Conservation (phyloP, 2,797 vertebrate species). For the Crypturellus tataupa region DNA sequence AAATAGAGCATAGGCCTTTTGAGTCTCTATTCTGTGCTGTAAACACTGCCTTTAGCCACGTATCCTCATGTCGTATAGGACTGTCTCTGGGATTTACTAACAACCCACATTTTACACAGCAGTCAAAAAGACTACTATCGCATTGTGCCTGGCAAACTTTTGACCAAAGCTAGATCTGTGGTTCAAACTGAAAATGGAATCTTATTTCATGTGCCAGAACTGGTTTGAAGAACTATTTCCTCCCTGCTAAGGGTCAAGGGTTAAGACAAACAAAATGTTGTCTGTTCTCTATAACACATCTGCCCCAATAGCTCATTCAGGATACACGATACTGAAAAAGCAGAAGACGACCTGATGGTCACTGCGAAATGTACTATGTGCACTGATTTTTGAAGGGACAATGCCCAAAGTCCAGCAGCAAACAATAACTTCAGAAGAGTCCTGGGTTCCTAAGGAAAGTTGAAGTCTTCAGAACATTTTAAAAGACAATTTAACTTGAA, state of each 20-base stretch:
- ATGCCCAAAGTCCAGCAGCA: background rate
- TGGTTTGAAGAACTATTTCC: background rate
- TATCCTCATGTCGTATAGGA: background rate
- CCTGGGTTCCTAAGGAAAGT: background rate
- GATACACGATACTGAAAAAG: background rate
- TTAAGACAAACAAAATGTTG: background rate
- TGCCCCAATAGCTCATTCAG: background rate
- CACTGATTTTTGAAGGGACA: background rate
- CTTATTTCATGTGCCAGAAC: background rate
- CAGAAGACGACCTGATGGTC: background rate
- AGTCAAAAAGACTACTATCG: background rate
- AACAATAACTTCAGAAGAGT: background rate
- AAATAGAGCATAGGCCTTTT: background rate
- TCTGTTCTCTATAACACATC: background rate
- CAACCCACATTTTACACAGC: background rate
- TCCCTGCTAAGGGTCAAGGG: background rate
- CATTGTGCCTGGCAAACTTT: background rate
- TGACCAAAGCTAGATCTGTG: background rate
- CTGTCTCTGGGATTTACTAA: background rate
- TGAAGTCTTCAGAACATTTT: background rate
- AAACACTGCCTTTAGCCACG: background rate
- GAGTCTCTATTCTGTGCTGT: background rate
- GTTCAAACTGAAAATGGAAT: conserved; percentile 13
- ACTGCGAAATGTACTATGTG: background rate
- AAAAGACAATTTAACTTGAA: background rate